These are phyloP conservation scores for Aplysina aerophoba DNA, from an alignment of 37 sponge, comb jelly and placozoan species.

Conservation along the genomic window DNA sequence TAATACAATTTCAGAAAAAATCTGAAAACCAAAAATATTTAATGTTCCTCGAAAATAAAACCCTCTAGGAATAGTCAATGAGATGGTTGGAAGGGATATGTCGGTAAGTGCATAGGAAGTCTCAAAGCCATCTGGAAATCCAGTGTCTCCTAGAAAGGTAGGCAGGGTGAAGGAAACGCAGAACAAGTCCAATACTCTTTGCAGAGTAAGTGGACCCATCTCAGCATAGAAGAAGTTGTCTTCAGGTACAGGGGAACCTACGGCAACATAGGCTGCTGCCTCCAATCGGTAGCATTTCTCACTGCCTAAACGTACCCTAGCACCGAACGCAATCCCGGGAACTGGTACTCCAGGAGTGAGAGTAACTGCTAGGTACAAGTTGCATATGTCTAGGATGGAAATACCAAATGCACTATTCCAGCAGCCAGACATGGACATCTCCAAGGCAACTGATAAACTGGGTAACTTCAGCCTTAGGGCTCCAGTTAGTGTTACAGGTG, in stretches of 20 bases:
- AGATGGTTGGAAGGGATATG: not conserved
- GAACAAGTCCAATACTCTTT: slow-evolving; percentile 25
- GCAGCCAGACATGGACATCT: slow-evolving; percentile 35
- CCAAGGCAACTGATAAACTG: not conserved
- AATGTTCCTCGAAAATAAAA: slow-evolving; percentile 46
- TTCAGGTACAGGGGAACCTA: not conserved
- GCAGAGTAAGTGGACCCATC: slow-evolving; percentile 22
- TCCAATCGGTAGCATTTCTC: not conserved
- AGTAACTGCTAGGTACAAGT: not conserved
- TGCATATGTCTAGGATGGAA: slow-evolving; percentile 21
- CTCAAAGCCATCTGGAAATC: slow-evolving; percentile 41
- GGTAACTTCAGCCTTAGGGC: not conserved
- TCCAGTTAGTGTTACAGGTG: slow-evolving; percentile 27
- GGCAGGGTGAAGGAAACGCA: slow-evolving; percentile 32
- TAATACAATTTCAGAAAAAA: slow-evolving; percentile 14
- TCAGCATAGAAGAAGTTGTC: slow-evolving; percentile 47
- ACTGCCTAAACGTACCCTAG: slow-evolving; percentile 18
- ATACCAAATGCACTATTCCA: slow-evolving; percentile 38
- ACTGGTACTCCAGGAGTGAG: slow-evolving; percentile 32
- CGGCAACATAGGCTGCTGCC: slow-evolving; percentile 31
- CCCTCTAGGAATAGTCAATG: slow-evolving; percentile 26
- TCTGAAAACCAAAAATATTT: slow-evolving; percentile 34
- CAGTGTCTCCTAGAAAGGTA: slow-evolving; percentile 26
- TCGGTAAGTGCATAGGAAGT: slow-evolving; percentile 14
- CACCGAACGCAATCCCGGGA: slow-evolving; percentile 43